Evolutionary conservation across 2,888 invertebrate species (phyloP), one percentile per base, ranked within the genome.

Genomic region (Drosophila ustulata): DNA sequence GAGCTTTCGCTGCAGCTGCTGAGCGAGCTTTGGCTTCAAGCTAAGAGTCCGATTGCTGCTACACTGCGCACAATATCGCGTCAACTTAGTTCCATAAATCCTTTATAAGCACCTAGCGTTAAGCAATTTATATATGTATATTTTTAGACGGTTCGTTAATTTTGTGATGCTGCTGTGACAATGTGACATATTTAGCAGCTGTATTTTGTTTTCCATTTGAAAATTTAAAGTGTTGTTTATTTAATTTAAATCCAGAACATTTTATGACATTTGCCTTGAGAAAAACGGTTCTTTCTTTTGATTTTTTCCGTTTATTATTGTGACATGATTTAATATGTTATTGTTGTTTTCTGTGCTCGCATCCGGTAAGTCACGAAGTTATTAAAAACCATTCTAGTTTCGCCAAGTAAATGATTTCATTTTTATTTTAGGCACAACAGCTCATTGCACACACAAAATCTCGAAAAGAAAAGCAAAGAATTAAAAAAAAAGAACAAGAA

Each of bases 351-450:
- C 64, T 75, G 64, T 71, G 62, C 50, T 67, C 66, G 63, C 67
- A 86, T 82, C 81, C 77, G 86, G 86, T 86, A 86, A 86, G 86
- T 86, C 88, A 75, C 75, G 70, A 80, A 83, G 73, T 76, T 78
- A 73, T 78, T 86, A 70, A 76, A 78, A 80, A 66, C 71, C 82
- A 84, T 86, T 80, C 51, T 75, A 71, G 74, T 78, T 71, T 66
- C 69, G 63, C 46, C 66, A 71, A 89, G 81, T 86, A 86, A 86
- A 89, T 89, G 85, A 89, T 89, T 87, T 87, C 82, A 87, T 89
- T 89, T 88, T 89, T 87, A 89, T 87, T 87, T 88, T 88, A 88
- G 87, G 87, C 87, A 80, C 88, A 66, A 71, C 82, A 71, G 71
- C 58, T 86, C 83, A 82, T 75, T 75, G 71, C 71, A 82, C 64